phyloP scores from a whole-genome alignment of 2,113 vertebrate species.

The Sakesphorus luctuosus region DNA sequence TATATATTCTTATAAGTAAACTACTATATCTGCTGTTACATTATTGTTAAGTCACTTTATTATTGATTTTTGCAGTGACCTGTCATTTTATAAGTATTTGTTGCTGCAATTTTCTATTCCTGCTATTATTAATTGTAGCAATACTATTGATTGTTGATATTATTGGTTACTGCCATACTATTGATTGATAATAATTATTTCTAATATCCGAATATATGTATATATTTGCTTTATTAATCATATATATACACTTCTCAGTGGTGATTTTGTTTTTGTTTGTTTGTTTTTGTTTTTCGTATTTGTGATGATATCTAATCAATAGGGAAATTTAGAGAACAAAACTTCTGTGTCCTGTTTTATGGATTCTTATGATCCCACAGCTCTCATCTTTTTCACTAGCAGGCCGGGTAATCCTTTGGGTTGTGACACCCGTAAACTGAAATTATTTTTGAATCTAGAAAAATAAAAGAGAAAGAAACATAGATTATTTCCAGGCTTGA shows the following conservation, averaged over 20 bases:
- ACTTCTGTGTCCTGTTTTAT: not conserved
- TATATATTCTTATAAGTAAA: not conserved
- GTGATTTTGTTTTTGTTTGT: not conserved
- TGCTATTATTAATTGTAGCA: not conserved
- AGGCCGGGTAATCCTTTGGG: not conserved
- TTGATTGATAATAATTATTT: not conserved
- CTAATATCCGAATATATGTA: not conserved
- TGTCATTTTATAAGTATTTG: not conserved
- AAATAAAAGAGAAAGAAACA: not conserved
- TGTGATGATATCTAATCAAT: not conserved
- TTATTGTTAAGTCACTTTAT: not conserved
- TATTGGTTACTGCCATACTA: not conserved
- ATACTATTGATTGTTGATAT: not conserved
- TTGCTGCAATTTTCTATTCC: not conserved
- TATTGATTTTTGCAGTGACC: not conserved
- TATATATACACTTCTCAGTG: not conserved
- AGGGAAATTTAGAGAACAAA: not conserved
- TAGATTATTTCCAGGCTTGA: not conserved
- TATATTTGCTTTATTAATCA: not conserved
- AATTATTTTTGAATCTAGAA: not conserved
- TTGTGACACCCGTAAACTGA: not conserved
- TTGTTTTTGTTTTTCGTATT: not conserved
- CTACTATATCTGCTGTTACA: not conserved
- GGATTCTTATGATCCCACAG: not conserved
- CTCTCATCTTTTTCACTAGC: rapidly evolving